Evolutionary conservation across 2,113 vertebrate species (phyloP).

Genomic region (Python bivittatus): DNA sequence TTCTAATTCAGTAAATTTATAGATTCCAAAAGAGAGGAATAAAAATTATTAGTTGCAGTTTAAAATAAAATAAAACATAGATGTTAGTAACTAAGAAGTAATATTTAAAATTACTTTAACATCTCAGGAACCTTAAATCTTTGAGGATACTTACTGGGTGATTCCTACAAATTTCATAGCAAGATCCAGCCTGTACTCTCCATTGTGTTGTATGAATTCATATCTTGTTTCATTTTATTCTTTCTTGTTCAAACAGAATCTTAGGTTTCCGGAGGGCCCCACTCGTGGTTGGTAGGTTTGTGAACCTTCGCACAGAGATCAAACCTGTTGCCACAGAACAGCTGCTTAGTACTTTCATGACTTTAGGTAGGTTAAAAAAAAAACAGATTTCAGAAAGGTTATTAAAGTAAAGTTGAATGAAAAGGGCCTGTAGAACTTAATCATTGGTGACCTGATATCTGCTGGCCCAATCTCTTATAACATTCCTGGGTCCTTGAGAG

Average conservation of each 20-base stretch:
- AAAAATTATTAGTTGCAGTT: neutral
- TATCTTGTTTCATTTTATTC: conserved; percentile 14
- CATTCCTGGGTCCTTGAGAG: neutral
- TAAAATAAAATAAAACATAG: neutral
- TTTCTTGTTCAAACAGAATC: conserved; percentile 76
- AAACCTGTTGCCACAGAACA: conserved; percentile 96
- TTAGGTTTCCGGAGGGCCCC: conserved; percentile 95
- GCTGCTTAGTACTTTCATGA: conserved; percentile 92
- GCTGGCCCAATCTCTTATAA: neutral
- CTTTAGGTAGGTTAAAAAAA: conserved; percentile 79
- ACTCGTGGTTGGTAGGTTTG: conserved; percentile 89
- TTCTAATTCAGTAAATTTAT: neutral
- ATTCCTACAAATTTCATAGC: neutral
- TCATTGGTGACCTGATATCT: neutral
- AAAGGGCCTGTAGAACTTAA: too few species aligned
- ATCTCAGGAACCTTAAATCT: neutral
- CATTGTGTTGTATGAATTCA: conserved; percentile 22
- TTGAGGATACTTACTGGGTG: neutral
- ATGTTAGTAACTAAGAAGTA: neutral
- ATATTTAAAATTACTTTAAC: neutral
- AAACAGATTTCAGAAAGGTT: neutral
- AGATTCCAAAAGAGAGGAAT: neutral
- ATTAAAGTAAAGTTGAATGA: neutral
- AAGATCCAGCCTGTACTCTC: neutral
- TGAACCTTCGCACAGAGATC: conserved; percentile 93